phyloP scores from a whole-genome alignment of 2,888 invertebrate genomes.

The Nemotelus pantherinus region DNA sequence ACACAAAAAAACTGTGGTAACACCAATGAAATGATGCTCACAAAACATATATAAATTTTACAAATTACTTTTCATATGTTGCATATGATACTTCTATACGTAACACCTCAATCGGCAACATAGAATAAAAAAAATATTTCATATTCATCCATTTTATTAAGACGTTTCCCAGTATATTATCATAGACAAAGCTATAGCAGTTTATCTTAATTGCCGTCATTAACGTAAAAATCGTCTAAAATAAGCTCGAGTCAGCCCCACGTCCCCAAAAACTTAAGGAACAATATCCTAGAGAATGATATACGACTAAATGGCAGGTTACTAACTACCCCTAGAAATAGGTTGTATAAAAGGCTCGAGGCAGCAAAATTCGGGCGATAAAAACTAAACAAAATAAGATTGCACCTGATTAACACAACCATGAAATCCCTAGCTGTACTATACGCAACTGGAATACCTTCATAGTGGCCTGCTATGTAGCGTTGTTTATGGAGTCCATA shows the following conservation, averaged over 20 bases:
- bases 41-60: too few species aligned
- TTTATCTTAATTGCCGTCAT: not conserved
- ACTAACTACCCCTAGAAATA: too few species aligned
- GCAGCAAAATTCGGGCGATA: not conserved
- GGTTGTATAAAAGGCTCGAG: not conserved
- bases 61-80: too few species aligned
- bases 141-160: too few species aligned
- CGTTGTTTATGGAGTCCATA: conserved; percentile 13
- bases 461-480: not conserved
- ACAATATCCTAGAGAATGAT: not conserved
- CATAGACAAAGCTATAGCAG: conserved; percentile 37
- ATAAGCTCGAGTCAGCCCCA: conserved; percentile 1
- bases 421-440: not conserved
- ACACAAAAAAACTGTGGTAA: too few species aligned
- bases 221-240: conserved; percentile 4
- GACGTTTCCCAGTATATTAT: conserved; percentile 43
- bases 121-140: too few species aligned
- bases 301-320: conserved; percentile 9
- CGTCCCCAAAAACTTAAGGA: not conserved
- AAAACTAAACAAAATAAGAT: conserved; percentile 21
- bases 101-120: too few species aligned
- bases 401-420: conserved; percentile 40
- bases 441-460: not conserved
- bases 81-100: too few species aligned
- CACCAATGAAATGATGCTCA: too few species aligned